Evolutionary conservation across 2,888 invertebrate species (phyloP).

Genomic region (Scrobipalpa costella): DNA sequence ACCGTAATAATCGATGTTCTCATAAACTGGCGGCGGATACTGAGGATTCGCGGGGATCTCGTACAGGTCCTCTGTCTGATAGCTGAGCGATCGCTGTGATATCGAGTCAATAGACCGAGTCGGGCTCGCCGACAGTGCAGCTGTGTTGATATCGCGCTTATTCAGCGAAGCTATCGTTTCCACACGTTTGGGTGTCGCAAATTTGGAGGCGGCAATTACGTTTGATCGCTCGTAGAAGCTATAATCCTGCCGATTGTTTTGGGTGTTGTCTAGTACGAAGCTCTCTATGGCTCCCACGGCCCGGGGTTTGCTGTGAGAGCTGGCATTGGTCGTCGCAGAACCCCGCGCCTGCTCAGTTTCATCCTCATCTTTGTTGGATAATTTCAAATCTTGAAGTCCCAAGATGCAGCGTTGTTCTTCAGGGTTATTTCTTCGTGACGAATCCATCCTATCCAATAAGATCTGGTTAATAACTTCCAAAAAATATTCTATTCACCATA

Average conservation of each 20-base stretch:
- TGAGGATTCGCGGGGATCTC: conserved; percentile 72
- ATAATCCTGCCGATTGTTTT: conserved; percentile 71
- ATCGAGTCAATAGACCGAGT: conserved; percentile 82
- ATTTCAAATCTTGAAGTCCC: conserved; percentile 77
- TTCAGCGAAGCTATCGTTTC: conserved; percentile 81
- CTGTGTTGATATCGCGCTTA: conserved; percentile 68
- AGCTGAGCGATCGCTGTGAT: conserved; percentile 81
- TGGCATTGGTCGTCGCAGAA: conserved; percentile 62
- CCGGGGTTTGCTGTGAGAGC: conserved; percentile 72
- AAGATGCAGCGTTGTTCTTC: conserved; percentile 74
- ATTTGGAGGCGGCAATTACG: conserved; percentile 89
- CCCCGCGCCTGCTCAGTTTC: conserved; percentile 78
- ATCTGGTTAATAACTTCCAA: conserved; percentile 19
- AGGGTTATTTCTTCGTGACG: conserved; percentile 66
- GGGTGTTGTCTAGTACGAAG: conserved; percentile 81
- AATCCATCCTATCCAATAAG: conserved; percentile 51
- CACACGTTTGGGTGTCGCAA: conserved; percentile 87
- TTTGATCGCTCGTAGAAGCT: conserved; percentile 85
- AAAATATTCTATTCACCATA: conserved; percentile 31
- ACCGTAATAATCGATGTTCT: conserved; percentile 90
- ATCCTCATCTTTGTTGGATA: conserved; percentile 75
- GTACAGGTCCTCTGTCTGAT: conserved; percentile 72
- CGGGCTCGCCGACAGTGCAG: conserved; percentile 76
- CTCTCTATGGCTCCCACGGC: conserved; percentile 85
- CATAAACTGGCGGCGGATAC: conserved; percentile 83